A percentile compares a stretch with the other conserved stretches of the same genome.
phyloP scores from a whole-genome alignment of 2,113 vertebrate genomes.

The Atrichornis clamosus region DNA sequence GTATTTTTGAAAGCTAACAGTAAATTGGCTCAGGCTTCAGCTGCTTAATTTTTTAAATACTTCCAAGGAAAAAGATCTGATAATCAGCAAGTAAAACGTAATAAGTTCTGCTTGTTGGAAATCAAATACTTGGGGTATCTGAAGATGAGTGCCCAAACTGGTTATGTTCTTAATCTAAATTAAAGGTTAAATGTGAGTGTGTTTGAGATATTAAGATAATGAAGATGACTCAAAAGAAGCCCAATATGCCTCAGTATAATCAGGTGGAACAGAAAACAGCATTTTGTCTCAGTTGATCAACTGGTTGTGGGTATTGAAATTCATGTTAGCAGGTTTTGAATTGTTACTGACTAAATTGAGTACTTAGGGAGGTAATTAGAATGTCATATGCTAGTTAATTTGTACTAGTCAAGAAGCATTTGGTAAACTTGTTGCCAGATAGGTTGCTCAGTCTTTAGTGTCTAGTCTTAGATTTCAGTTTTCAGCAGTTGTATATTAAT shows the following conservation, averaged over 20 bases:
- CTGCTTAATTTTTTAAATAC: background rate
- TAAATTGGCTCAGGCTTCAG: background rate
- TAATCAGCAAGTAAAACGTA: background rate
- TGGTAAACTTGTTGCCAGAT: background rate
- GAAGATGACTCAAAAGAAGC: background rate
- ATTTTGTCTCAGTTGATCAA: accelerated
- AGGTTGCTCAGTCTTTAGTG: background rate
- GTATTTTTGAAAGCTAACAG: background rate
- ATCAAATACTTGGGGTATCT: background rate
- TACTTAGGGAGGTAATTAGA: background rate
- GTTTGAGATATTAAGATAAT: background rate
- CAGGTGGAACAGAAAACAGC: background rate
- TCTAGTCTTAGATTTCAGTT: background rate
- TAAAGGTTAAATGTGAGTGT: background rate
- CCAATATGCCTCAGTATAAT: background rate
- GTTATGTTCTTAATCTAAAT: background rate
- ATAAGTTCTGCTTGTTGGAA: background rate
- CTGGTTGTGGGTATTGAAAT: background rate
- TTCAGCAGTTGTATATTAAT: background rate
- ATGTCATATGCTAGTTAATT: accelerated
- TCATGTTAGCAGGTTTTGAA: background rate
- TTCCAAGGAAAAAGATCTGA: background rate
- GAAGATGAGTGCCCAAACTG: background rate
- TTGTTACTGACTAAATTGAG: background rate
- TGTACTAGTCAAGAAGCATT: background rate